Conservation (phyloP, 2,113 vertebrate genomes). For the Irena cyanogastra region DNA sequence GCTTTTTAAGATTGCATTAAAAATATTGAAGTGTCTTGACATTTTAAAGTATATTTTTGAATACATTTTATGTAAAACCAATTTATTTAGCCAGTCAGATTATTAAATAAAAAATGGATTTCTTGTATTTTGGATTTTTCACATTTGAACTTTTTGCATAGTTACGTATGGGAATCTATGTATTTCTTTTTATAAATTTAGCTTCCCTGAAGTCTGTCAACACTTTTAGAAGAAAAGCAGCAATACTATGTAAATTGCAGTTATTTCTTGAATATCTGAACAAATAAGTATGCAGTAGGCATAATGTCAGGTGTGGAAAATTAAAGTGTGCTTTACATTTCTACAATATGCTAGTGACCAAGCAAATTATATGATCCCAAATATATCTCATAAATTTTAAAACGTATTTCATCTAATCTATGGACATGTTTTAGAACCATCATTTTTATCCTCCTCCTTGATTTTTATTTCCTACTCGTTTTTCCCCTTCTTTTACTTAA, state of each 20-base stretch:
- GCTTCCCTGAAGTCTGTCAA: background rate
- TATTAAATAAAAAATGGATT: background rate
- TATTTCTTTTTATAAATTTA: background rate
- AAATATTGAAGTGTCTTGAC: background rate
- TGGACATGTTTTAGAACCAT: background rate
- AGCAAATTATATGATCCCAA: background rate
- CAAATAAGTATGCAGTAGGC: background rate
- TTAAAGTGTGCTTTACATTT: background rate
- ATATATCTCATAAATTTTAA: background rate
- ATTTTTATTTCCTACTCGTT: background rate
- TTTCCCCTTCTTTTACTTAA: background rate
- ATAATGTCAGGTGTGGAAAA: background rate
- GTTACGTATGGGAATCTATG: background rate
- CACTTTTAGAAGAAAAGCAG: background rate
- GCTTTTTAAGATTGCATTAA: background rate
- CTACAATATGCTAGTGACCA: background rate
- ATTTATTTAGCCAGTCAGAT: background rate
- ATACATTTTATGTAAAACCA: background rate
- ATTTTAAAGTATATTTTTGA: background rate
- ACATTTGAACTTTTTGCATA: background rate
- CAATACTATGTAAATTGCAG: background rate
- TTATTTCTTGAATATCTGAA: background rate
- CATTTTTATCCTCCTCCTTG: background rate
- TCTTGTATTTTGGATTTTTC: background rate
- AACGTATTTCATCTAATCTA: background rate